These are phyloP conservation scores for Sciurus carolinensis DNA, from an alignment of 2,797 vertebrate genomes.

Conservation along the genomic window DNA sequence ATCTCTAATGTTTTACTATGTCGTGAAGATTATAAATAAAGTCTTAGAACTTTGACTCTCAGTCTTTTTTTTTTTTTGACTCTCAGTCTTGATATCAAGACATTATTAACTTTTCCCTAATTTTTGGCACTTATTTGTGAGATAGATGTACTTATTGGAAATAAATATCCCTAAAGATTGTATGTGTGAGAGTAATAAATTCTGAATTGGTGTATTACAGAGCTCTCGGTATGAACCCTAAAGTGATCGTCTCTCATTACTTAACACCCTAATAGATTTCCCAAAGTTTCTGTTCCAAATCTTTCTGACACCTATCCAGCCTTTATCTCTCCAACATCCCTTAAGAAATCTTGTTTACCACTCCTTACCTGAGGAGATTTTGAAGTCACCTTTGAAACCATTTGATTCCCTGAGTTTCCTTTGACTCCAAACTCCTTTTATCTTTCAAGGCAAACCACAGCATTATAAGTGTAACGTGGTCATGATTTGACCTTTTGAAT, in stretches of 20 bases:
- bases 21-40: constrained; percentile 34
- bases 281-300: background rate
- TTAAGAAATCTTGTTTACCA: background rate
- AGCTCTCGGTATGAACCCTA: background rate
- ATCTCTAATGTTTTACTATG: background rate
- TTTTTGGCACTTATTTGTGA: constrained; percentile 40
- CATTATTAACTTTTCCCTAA: constrained; percentile 59
- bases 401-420: constrained; percentile 5
- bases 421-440: background rate
- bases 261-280: background rate
- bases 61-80: background rate
- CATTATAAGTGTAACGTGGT: background rate
- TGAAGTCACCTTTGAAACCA: background rate
- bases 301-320: background rate
- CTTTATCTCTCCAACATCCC: background rate
- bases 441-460: background rate
- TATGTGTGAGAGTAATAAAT: background rate
- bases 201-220: background rate
- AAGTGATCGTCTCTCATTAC: background rate
- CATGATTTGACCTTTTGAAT: background rate
- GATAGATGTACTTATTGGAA: background rate
- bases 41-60: background rate
- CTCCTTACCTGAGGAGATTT: background rate
- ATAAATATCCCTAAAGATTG: background rate
- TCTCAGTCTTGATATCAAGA: background rate